Evolutionary conservation across 1,140 invertebrate genomes (phyloP), one percentile per base, ranked within the genome.

Genomic region (Drosophila kepulauana): DNA sequence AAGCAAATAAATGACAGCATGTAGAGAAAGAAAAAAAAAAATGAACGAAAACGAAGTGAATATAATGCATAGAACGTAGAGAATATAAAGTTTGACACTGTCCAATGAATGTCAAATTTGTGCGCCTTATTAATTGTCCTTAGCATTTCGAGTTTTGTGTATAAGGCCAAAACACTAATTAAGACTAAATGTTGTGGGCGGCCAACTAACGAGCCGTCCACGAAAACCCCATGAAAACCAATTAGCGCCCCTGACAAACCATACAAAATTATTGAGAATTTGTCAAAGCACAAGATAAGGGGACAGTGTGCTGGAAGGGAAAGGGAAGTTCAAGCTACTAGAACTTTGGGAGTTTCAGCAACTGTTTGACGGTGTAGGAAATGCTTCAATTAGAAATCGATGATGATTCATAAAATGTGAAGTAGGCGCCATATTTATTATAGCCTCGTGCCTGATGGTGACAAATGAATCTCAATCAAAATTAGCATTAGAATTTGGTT

Each of bases 1-100:
- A 80, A 82, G 84, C 82, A 87, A 87, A 88, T 87, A 87, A 88
- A 87, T 87, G 82, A 82, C 84, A 78, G 82, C 79, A 87, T 86
- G 79, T 86, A 87, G 68, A 86, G 71, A 78, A 63, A 59, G 20
- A 46, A 35, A 35, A 38, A 45, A 45, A 41, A 48, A 25, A 28
- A 10, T 3, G n/a, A 68, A 15, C 64, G 25, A 68, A 68, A 68
- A 15, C 64, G 25, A 68, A 69, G 65, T 43, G 13, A 52, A 43
- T 38, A n/a, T 56, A 38, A 52, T 59, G 62, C 58, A 41, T 8
- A 30, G 49, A 41, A 56, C 43, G 66, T 68, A 41, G 54, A 35
- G 35, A 41, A 67, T 48, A 59, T 41, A 74, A 64, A 74, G 75
- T 63, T 74, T 49, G 57, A n/a, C 57, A 51, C 56, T 61, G 79